Base-by-base conservation (phyloP, 1,140 invertebrate species). In the Drosophila fuyamai region DNA sequence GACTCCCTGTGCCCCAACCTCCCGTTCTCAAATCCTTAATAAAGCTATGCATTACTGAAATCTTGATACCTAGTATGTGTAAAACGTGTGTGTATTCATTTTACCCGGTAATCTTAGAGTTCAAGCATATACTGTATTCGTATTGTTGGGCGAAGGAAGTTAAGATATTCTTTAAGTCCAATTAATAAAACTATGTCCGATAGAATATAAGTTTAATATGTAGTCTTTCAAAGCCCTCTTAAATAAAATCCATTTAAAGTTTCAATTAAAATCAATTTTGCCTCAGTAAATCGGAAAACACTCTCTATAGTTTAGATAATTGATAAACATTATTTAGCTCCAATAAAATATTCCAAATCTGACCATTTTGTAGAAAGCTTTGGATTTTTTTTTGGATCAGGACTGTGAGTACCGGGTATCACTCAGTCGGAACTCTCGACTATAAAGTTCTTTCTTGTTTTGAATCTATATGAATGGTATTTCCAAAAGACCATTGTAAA, bases 401-500 rank as follows among this genome's bases (percentile, higher is more conserved):
- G 38, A 58, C 14, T 9, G 5, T 29, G 27, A 59, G 9, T 62
- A 60, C 55, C 55, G 55, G 60, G 55, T 59, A 62, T 62, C 27
- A 8, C 4, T 1, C 60, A 18, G 56, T 62, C 60, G 60, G 55
- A n/a, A 7, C 14, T 7, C 13, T 32, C 54, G 60, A 62, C 56
- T 43, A 18, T 43, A 62, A 38, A 36, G 55, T 62, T 62, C 60
- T 62, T 43, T 62, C 60, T 62, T 62, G 60, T 62, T 86, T 86
- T 73, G 77, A 86, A 83, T 86, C 79, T 76, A 90, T 75, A 76
- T 82, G 67, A 90, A 91, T 91, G 90, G 90, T 91, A 81, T 91
- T 91, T 91, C 75, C 84, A 91, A 91, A 91, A 91, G 80, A 91
- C 90, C 90, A 91, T 91, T 90, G 85, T 91, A 91, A 91, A 91